These are phyloP conservation scores for Perognathus longimembris DNA, from an alignment of 2,113 vertebrate species.

Conservation along the genomic window DNA sequence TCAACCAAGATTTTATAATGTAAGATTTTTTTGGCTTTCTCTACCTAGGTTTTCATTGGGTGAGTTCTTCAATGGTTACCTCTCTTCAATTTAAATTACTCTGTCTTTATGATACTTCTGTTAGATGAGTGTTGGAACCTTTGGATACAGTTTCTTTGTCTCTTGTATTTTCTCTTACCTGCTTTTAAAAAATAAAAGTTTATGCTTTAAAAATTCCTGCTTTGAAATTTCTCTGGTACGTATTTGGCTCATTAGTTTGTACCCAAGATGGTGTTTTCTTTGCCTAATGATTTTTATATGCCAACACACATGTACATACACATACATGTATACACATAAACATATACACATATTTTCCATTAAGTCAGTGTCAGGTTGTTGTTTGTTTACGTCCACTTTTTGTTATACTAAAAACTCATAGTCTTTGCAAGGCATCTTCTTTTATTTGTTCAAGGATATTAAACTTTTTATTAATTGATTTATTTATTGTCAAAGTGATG, in stretches of 20 bases:
- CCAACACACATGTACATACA: not conserved
- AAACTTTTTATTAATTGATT: not conserved
- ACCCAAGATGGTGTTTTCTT: not conserved
- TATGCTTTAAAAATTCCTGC: too few species aligned
- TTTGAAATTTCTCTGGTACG: not conserved
- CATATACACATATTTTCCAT: not conserved
- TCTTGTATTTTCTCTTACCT: not conserved
- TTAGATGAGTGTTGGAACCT: not conserved
- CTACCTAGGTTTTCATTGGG: not conserved
- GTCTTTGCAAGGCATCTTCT: slow-evolving; percentile 3
- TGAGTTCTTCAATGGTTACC: not conserved
- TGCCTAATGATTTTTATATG: not conserved
- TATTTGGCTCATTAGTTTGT: not conserved
- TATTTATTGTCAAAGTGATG: too few species aligned
- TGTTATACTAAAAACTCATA: not conserved
- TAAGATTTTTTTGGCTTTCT: not conserved
- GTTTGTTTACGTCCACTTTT: not conserved
- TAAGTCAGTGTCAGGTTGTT: not conserved
- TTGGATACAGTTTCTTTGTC: not conserved
- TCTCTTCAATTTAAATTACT: not conserved
- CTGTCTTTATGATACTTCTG: not conserved
- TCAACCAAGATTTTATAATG: not conserved
- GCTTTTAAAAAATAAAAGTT: too few species aligned
- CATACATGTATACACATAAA: not conserved
- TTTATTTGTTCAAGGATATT: too few species aligned